These are phyloP conservation scores for Agonopterix heracliana DNA, from an alignment of 2,888 invertebrate genomes.

Conservation along the genomic window DNA sequence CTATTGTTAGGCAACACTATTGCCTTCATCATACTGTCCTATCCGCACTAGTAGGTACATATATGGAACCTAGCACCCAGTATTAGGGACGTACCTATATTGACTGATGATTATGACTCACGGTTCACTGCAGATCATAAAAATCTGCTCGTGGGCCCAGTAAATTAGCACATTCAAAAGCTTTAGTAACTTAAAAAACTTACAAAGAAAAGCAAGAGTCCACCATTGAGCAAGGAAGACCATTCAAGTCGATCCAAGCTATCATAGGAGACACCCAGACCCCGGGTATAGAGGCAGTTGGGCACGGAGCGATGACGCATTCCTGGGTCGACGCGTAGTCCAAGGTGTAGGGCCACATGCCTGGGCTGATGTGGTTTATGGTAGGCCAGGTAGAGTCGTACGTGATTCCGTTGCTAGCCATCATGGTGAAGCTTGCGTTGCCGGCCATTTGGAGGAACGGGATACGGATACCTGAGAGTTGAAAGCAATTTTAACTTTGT, in stretches of 20 bases:
- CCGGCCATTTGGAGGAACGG: slow-evolving; percentile 77
- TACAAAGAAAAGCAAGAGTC: slow-evolving; percentile 70
- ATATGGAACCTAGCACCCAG: too few species aligned
- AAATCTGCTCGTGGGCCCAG: too few species aligned
- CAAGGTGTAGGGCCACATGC: slow-evolving; percentile 82
- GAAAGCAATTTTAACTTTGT: neutral
- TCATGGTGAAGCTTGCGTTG: slow-evolving; percentile 74
- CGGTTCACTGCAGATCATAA: too few species aligned
- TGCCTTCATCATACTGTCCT: too few species aligned
- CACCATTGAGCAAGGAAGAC: slow-evolving; percentile 73
- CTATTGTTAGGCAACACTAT: too few species aligned
- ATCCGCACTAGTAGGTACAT: too few species aligned
- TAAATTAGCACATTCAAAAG: too few species aligned
- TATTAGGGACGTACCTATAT: too few species aligned
- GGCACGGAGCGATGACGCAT: slow-evolving; percentile 75
- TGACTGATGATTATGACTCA: too few species aligned
- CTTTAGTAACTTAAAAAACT: slow-evolving; percentile 24
- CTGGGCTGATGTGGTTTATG: slow-evolving; percentile 42
- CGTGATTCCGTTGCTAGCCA: slow-evolving; percentile 58
- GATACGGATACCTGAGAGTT: slow-evolving; percentile 57
- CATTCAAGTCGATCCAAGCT: slow-evolving; percentile 63
- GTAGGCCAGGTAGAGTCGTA: slow-evolving; percentile 82
- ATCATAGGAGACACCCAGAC: slow-evolving; percentile 82
- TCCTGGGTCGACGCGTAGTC: slow-evolving; percentile 76
- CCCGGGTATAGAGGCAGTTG: slow-evolving; percentile 73